Evolutionary conservation across 2,797 vertebrate genomes (phyloP).

Genomic region (Denticeps clupeoides): DNA sequence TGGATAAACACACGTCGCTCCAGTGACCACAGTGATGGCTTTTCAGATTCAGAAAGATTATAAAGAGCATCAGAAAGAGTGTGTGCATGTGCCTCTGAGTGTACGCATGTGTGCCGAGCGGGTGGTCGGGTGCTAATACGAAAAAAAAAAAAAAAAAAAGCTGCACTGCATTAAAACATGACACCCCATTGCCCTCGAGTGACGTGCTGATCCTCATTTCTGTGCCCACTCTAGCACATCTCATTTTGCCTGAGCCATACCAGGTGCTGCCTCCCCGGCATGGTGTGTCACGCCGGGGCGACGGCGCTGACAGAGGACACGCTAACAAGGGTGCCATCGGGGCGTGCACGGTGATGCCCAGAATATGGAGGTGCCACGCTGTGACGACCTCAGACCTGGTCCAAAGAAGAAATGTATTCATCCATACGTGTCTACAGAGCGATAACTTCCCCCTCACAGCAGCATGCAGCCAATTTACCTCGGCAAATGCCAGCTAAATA

Average conservation of each 20-base stretch:
- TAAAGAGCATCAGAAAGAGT: constrained; percentile 24
- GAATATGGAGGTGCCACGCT: constrained; percentile 20
- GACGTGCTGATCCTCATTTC: constrained; percentile 53
- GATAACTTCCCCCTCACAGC: too few species aligned
- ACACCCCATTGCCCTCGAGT: constrained; percentile 40
- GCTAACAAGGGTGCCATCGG: constrained; percentile 53
- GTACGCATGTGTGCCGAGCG: not conserved
- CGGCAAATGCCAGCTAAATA: too few species aligned
- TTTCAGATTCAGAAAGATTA: constrained; percentile 39
- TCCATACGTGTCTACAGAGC: too few species aligned
- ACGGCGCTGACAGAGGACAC: constrained; percentile 41
- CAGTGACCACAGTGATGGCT: constrained; percentile 32
- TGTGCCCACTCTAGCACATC: constrained; percentile 56
- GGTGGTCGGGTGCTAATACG: constrained; percentile 1
- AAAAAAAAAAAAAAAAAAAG: constrained; percentile 13
- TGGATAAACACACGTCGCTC: constrained; percentile 30
- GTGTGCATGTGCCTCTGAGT: constrained; percentile 4
- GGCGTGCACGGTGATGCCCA: constrained; percentile 24
- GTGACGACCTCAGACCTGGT: too few species aligned
- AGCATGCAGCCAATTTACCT: too few species aligned
- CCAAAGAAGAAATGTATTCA: too few species aligned
- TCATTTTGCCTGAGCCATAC: constrained; percentile 49
- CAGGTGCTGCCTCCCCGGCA: constrained; percentile 42
- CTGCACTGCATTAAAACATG: constrained; percentile 35
- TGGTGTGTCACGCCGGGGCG: constrained; percentile 11